phyloP scores from a whole-genome alignment of 2,113 vertebrate genomes.

The Cygnus atratus region DNA sequence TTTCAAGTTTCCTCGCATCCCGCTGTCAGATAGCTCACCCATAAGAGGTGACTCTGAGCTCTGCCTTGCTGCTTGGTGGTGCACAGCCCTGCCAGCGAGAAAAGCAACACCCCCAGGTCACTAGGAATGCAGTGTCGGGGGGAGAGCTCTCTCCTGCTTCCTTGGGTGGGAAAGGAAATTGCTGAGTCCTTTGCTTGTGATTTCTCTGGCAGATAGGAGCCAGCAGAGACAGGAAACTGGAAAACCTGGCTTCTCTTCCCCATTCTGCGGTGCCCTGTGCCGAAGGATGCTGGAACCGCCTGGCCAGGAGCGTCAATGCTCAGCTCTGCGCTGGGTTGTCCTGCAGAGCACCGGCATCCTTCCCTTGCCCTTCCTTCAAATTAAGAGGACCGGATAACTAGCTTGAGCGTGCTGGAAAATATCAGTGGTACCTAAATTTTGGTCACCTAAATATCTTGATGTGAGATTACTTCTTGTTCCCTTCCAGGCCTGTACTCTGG shows the following conservation, averaged over 20 bases:
- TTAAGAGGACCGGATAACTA: neutral
- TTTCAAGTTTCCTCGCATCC: conserved; percentile 35
- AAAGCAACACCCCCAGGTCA: neutral
- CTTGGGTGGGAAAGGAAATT: conserved; percentile 38
- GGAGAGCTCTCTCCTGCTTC: neutral
- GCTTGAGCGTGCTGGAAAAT: neutral
- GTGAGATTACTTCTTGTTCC: neutral
- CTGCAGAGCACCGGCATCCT: rapidly evolving
- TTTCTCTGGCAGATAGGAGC: conserved; percentile 7
- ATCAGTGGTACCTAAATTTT: neutral
- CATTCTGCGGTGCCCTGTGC: rapidly evolving
- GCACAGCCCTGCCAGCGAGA: neutral
- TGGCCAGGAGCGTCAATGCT: rapidly evolving
- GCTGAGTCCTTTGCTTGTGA: neutral
- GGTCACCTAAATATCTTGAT: rapidly evolving
- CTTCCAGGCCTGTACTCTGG: rapidly evolving
- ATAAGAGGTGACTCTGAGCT: neutral
- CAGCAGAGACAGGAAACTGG: neutral
- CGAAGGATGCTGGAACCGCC: neutral
- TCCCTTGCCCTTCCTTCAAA: neutral
- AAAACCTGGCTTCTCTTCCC: neutral
- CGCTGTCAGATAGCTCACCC: neutral
- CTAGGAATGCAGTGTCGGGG: neutral
- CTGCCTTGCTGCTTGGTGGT: neutral
- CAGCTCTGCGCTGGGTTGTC: neutral